Evolutionary conservation across 2,113 vertebrate genomes (phyloP), one percentile per base, ranked within the genome.

Genomic region (Tetrax tetrax): DNA sequence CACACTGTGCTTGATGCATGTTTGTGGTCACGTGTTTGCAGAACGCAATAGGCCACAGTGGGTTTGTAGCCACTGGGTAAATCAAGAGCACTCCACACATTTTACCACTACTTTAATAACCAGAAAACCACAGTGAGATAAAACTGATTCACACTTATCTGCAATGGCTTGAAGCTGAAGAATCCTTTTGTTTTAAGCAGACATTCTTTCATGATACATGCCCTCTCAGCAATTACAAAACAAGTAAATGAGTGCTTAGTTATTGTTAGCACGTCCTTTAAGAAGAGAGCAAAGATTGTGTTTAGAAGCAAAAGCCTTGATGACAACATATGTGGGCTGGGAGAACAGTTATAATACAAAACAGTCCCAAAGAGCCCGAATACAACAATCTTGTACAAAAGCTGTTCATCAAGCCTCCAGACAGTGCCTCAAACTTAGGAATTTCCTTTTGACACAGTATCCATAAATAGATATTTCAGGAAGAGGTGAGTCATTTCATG

Each of bases 41-140:
- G 29, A 90, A 78, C 0, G 4, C 54, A 96, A 25, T 1, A 74
- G 64, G 41, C 31, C 63, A 77, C 12, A 68, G 60, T 2, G 5
- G 21, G 29, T 33, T 78, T 86, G 56, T 16, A 94, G 92, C 43
- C 24, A 0, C 41, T 12, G 68, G 45, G 60, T 57, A 83, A 96
- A 90, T 53, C 65, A 75, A 83, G 80, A 71, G 64, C 37, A 38
- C 77, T 68, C 48, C 22, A 28, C 61, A 71, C 29, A 28, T 87
- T 64, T 88, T 45, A 75, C 25, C 10, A 19, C 53, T 65, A 21
- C 48, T 89, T 95, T 56, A 92, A 93, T 61, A 78, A 81, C 41
- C 80, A 87, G 80, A 86, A 97, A 93, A 89, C 84, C 90, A 78
- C 35, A 90, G 38, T 2, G 4, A 93, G 65, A 95, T 72, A 95